Evolutionary conservation across 2,888 invertebrate genomes (phyloP).

Genomic region (Agriotes lineatus): DNA sequence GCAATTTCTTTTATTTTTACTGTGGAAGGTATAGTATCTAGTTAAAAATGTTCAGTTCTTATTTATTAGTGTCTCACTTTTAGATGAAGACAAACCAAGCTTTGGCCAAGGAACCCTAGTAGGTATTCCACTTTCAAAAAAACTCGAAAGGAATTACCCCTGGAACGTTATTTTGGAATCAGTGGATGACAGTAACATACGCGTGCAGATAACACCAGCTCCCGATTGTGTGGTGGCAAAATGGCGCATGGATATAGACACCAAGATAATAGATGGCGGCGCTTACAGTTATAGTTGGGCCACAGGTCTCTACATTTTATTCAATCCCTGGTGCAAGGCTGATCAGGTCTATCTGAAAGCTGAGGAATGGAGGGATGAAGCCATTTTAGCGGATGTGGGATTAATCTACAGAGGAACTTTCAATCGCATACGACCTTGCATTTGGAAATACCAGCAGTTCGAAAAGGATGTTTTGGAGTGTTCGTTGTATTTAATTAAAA

Average conservation of each 20-base stretch:
- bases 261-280: constrained; percentile 76
- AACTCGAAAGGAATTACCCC: constrained; percentile 72
- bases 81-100: constrained; percentile 81
- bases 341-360: constrained; percentile 76
- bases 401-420: constrained; percentile 92
- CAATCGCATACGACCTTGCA: constrained; percentile 84
- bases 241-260: constrained; percentile 88
- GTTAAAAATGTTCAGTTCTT: background rate
- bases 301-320: constrained; percentile 83
- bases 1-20: constrained; percentile 88
- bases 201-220: constrained; percentile 78
- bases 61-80: constrained; percentile 48
- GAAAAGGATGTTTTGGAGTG: constrained; percentile 86
- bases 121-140: constrained; percentile 78
- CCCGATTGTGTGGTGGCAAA: constrained; percentile 82
- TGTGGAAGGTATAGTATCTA: constrained; percentile 74
- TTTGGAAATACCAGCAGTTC: constrained; percentile 94
- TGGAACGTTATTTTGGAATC: constrained; percentile 84
- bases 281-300: constrained; percentile 84
- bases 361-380: constrained; percentile 83
- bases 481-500: constrained; percentile 78
- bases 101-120: constrained; percentile 85
- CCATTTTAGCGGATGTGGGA: constrained; percentile 88
- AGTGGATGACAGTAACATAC: constrained; percentile 72
- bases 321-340: constrained; percentile 89